A percentile compares a stretch with the other conserved stretches of the same genome.
These are phyloP conservation scores for Galaxias olidus DNA, from an alignment of 2,797 vertebrate genomes.

Conservation along the genomic window DNA sequence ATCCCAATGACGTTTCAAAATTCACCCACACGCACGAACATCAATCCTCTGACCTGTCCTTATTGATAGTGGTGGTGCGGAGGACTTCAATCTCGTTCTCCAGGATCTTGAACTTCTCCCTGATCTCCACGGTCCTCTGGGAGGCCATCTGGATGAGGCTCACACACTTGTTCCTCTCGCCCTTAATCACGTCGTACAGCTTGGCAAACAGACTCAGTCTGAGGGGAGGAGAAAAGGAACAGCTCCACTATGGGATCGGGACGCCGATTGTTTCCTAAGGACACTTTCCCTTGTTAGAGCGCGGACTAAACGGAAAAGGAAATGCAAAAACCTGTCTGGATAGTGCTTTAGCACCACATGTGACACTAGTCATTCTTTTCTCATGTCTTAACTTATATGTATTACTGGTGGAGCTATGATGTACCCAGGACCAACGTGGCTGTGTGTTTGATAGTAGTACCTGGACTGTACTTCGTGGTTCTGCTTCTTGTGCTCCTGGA, in stretches of 20 bases:
- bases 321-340: too few species aligned
- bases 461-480: slow-evolving; percentile 69
- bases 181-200: slow-evolving; percentile 74
- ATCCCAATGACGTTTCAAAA: not conserved
- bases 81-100: slow-evolving; percentile 83
- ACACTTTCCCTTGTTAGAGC: too few species aligned
- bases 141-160: slow-evolving; percentile 77
- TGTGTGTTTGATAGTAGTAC: slow-evolving; percentile 55
- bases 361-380: too few species aligned
- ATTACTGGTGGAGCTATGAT: slow-evolving; percentile 43
- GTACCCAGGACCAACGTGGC: slow-evolving; percentile 12
- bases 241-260: too few species aligned
- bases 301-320: too few species aligned
- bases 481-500: slow-evolving; percentile 80
- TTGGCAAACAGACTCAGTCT: slow-evolving; percentile 80
- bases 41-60: slow-evolving; percentile 79
- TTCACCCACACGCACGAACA: too few species aligned
- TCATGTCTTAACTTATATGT: slow-evolving; percentile 53
- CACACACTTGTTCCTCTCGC: slow-evolving; percentile 84
- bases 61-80: slow-evolving; percentile 65
- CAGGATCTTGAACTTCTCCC: slow-evolving; percentile 75
- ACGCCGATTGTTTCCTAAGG: too few species aligned
- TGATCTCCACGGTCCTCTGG: slow-evolving; percentile 77
- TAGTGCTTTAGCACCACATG: slow-evolving; percentile 15
- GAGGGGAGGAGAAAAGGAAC: slow-evolving; percentile 20